Conservation (phyloP, 2,113 vertebrate species). For the Nycticebus coucang region DNA sequence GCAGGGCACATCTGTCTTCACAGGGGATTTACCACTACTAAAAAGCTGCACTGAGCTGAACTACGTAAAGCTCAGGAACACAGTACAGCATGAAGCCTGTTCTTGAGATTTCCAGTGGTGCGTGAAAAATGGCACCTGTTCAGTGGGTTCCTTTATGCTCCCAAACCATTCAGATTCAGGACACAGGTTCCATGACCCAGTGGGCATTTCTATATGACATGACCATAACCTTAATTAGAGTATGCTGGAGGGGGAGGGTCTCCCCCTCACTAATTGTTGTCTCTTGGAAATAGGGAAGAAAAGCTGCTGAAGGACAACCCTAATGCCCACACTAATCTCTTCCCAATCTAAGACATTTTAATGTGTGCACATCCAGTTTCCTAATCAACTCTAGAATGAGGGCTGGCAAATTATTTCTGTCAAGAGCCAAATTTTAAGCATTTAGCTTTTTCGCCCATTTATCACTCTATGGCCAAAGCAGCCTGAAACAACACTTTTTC, state of each 20-base stretch:
- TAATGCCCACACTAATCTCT: not conserved
- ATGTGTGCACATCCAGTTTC: not conserved
- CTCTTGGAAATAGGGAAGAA: not conserved
- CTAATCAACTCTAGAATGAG: not conserved
- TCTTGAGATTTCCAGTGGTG: not conserved
- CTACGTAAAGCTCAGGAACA: not conserved
- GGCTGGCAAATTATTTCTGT: not conserved
- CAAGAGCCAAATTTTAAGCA: not conserved
- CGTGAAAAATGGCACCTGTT: rapidly evolving
- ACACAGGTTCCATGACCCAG: not conserved
- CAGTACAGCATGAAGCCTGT: not conserved
- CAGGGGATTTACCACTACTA: not conserved
- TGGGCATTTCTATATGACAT: not conserved
- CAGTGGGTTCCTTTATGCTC: rapidly evolving
- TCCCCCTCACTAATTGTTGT: rapidly evolving
- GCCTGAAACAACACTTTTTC: not conserved
- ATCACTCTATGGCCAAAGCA: not conserved
- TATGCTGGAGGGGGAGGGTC: no score
- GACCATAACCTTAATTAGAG: not conserved
- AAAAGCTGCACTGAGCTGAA: not conserved
- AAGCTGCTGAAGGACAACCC: not conserved
- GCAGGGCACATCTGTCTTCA: not conserved
- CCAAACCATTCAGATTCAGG: not conserved
- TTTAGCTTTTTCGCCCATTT: not conserved
- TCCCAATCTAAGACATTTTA: not conserved